Evolutionary conservation across 2,113 vertebrate species (phyloP).

Genomic region (Choloepus hoffmanni): DNA sequence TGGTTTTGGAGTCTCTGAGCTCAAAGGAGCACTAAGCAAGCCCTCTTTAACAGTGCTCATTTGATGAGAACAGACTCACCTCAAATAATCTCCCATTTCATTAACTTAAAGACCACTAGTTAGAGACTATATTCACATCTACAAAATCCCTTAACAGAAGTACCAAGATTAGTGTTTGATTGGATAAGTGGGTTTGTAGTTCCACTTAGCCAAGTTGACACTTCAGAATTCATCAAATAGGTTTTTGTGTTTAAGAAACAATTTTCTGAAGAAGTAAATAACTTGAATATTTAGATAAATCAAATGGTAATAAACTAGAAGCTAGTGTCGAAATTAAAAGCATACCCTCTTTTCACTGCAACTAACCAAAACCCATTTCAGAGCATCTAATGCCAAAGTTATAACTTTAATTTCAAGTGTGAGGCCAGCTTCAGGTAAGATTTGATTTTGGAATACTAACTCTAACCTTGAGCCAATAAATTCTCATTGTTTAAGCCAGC

Average conservation of each 20-base stretch:
- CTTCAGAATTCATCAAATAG: not conserved
- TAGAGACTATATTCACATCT: not conserved
- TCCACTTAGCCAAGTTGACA: not conserved
- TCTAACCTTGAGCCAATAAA: too few relatives aligned
- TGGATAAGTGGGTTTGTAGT: not conserved
- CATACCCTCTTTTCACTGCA: not conserved
- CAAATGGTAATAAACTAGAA: not conserved
- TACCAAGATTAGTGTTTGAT: not conserved
- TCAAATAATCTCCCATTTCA: not conserved
- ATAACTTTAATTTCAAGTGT: not conserved
- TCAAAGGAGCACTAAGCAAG: not conserved
- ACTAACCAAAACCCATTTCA: not conserved
- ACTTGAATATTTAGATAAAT: not conserved
- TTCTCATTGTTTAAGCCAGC: too few relatives aligned
- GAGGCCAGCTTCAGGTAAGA: not conserved
- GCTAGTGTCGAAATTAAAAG: not conserved
- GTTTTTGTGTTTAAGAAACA: not conserved
- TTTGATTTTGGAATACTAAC: too few relatives aligned
- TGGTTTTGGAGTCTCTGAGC: too few relatives aligned
- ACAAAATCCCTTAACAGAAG: not conserved
- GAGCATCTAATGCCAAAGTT: not conserved
- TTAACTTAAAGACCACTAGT: not conserved
- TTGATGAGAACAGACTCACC: not conserved
- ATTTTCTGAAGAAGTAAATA: not conserved
- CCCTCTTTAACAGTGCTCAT: not conserved